Evolutionary conservation across 2,888 invertebrate species (phyloP), one percentile per base, ranked within the genome.

Genomic region (Leptogaster cylindrica): DNA sequence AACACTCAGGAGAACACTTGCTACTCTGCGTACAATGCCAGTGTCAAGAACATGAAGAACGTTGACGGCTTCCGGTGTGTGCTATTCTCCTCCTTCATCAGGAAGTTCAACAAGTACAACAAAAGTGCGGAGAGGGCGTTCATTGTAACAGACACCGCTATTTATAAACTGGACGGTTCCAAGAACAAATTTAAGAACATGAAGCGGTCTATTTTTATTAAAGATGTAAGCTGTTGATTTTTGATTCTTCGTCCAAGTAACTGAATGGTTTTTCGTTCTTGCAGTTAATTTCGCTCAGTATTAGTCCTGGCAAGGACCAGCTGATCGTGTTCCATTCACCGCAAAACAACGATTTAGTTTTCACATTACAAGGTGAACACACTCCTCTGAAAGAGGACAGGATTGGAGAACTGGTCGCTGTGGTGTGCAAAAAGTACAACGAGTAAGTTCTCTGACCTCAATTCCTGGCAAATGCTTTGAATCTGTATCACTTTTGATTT

Each of bases 111-210:
- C 70, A 75, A 73, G 20, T 86, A 84, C 82, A 90, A 90, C 82
- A 92, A 92, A 80, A 86, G 88, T 76, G 91, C 95, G 0, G 94
- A 95, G 78, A 86, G 97, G 66, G 93, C 92, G n/a, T 82, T 97
- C 71, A 85, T 95, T 27, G 83, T 97, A 70, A 95, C 96, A 0
- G 95, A 95, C 73, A 84, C 86, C 18, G 87, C 87, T 28, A 86
- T 97, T 72, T 95, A 90, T 82, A 97, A 97, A 78, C 83, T 97
- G 73, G 95, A 97, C 75, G 87, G 88, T 2, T 76, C 77, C 16
- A 81, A 80, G 82, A 82, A 87, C 73, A 95, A 91, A 76, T 97
- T 95, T 81, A 93, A 92, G 76, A 88, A 90, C 48, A 88, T 97
- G 86, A 92, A 90, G 78, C 90, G 91, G 73, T 91, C 91, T n/a